phyloP scores from a whole-genome alignment of 2,113 vertebrate genomes.

The Connochaetes taurinus region DNA sequence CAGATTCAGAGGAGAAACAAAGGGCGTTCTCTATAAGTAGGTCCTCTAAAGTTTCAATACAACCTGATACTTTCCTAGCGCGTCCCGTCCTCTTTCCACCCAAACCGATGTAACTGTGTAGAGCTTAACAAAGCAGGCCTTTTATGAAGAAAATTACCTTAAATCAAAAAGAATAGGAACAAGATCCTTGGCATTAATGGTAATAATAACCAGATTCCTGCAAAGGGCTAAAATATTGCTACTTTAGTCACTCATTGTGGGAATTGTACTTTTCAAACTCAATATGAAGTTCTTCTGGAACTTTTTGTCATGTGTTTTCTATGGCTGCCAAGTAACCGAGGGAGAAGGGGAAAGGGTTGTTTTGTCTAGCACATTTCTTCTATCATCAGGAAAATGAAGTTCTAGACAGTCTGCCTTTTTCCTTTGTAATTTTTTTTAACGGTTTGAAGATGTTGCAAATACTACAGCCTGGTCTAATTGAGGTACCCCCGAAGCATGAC shows the following conservation, averaged over 20 bases:
- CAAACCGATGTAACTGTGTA: conserved; percentile 20
- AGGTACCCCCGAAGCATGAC: neutral
- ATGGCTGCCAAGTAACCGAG: conserved; percentile 14
- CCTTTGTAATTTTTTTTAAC: neutral
- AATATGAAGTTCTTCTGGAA: conserved; percentile 34
- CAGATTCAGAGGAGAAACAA: conserved; percentile 72
- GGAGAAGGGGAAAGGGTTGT: neutral
- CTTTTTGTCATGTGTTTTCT: conserved; percentile 50
- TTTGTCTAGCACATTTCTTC: conserved; percentile 29
- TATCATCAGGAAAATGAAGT: neutral
- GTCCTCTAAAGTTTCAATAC: conserved; percentile 64
- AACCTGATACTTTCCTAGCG: conserved; percentile 67
- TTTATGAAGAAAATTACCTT: conserved; percentile 73
- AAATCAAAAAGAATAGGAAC: conserved; percentile 72
- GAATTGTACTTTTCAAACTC: conserved; percentile 66
- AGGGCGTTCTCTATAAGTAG: conserved; percentile 67
- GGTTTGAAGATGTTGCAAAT: neutral
- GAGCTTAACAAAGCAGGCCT: conserved; percentile 63
- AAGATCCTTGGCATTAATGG: conserved; percentile 65
- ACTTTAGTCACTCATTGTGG: conserved; percentile 50
- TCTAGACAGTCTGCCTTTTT: conserved; percentile 15
- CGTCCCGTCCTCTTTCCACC: conserved; percentile 61
- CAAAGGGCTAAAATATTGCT: conserved; percentile 55
- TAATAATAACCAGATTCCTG: conserved; percentile 65
- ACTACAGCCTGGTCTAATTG: neutral